phyloP scores from a whole-genome alignment of 1,140 invertebrate species.

The Nebria ingens region DNA sequence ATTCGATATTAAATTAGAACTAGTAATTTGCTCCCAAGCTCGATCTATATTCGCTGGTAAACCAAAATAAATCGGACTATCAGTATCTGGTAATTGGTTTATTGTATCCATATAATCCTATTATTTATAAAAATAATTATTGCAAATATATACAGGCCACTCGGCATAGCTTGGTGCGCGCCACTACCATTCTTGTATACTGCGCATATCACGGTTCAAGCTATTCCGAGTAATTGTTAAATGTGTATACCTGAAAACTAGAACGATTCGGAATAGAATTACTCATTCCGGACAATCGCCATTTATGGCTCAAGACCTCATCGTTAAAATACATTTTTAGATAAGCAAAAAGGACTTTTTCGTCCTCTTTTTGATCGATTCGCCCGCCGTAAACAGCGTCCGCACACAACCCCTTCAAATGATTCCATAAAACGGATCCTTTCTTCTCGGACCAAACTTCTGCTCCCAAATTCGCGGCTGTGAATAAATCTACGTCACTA shows the following conservation, averaged over 20 bases:
- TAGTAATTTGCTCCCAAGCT: conserved; percentile 62
- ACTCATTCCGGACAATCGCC: conserved; percentile 43
- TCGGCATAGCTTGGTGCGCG: too few relatives aligned
- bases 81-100: conserved; percentile 52
- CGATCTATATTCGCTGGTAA: conserved; percentile 72
- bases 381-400: conserved; percentile 81
- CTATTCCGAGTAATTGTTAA: conserved; percentile 10
- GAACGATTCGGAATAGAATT: conserved; percentile 40
- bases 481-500: conserved; percentile 70
- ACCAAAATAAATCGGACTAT: conserved; percentile 63
- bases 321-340: conserved; percentile 60
- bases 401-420: conserved; percentile 68
- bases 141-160: too few relatives aligned
- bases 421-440: conserved; percentile 55
- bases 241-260: conserved; percentile 41
- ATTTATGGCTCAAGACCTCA: conserved; percentile 45
- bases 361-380: conserved; percentile 73
- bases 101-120: conserved; percentile 53
- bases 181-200: too few relatives aligned
- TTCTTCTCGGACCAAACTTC: conserved; percentile 39
- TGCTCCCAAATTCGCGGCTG: conserved; percentile 62
- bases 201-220: too few relatives aligned
- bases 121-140: conserved; percentile 21
- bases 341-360: conserved; percentile 61
- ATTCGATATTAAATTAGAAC: conserved; percentile 49